phyloP scores from a whole-genome alignment of 1,140 invertebrate genomes.

The Ceratoteleas bidentatus region DNA sequence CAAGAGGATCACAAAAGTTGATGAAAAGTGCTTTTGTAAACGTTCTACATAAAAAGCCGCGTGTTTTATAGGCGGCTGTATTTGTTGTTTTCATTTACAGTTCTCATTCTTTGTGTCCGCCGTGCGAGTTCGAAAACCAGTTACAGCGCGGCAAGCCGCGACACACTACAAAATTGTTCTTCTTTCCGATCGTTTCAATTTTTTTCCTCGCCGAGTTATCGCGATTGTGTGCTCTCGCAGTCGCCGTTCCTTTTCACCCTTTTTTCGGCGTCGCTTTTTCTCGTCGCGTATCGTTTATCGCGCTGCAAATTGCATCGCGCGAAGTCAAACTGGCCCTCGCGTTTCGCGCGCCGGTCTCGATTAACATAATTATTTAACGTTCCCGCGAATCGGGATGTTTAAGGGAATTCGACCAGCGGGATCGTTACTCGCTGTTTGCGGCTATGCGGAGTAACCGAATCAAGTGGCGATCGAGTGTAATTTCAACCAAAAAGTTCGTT shows the following conservation, averaged over 20 bases:
- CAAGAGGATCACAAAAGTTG: conserved; percentile 38
- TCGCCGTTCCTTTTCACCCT: conserved; percentile 25
- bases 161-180: conserved; percentile 48
- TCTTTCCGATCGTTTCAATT: conserved; percentile 25
- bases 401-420: no score
- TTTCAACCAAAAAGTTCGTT: no score
- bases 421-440: no score
- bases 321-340: conserved; percentile 8
- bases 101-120: conserved; percentile 46
- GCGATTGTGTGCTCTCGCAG: conserved; percentile 30
- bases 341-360: not conserved
- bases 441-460: no score
- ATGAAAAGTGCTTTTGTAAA: conserved; percentile 62
- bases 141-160: conserved; percentile 54
- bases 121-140: conserved; percentile 59
- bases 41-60: conserved; percentile 60
- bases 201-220: conserved; percentile 29
- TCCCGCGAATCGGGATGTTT: no score
- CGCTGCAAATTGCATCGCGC: conserved; percentile 22
- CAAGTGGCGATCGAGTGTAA: no score
- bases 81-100: conserved; percentile 62
- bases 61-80: conserved; percentile 58
- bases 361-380: conserved; percentile 1
- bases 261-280: conserved; percentile 26
- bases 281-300: conserved; percentile 24